Base-by-base conservation (phyloP, 2,113 vertebrate genomes). In the Apeltes quadracus region DNA sequence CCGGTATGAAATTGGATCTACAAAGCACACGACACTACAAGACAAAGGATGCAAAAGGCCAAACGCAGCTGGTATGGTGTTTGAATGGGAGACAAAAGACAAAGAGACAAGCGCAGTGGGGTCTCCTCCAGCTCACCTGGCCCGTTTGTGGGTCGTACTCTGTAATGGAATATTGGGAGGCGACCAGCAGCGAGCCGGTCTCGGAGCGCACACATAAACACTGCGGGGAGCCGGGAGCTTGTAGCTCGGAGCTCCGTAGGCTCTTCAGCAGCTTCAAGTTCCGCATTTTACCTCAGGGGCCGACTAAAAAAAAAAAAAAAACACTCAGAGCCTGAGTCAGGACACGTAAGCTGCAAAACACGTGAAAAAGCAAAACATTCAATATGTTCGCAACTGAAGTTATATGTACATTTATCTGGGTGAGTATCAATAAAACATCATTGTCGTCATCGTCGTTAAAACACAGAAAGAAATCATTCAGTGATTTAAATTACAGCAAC, bases 191-290 rank as follows among this genome's bases (percentile, higher is more conserved):
- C 0, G 92, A 92, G 3, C 92, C 89, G 0, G 88, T 83, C 66
- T 96, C 95, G 0, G 82, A 58, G 8, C 92, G 88, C 1, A 97
- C 85, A 10, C 82, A 87, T 56, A 96, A 86, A 82, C 94, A 93
- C 81, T 92, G 96, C 0, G 97, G 96, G 0, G 50, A 87, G 16
- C 96, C 96, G 0, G 51, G 63, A 43, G 82, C 85, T 57, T 84
- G 89, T 77, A 94, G 89, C 50, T 93, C 90, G 0, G 77, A 62
- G 67, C 91, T 93, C 25, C 88, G 78, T 18, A 89, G 72, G 20
- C 88, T 83, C 69, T 77, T 94, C 86, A 95, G 74, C 74, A 99
- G 92, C 88, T 92, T 96, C 58, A 99, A 76, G 78, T 99, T 98
- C 84, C 96, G 90, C 97, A 98, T 99, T 32, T 72, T 84, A 44